Evolutionary conservation across 1,140 invertebrate genomes (phyloP), one percentile per base, ranked within the genome.

Genomic region (Agrilus planipennis): DNA sequence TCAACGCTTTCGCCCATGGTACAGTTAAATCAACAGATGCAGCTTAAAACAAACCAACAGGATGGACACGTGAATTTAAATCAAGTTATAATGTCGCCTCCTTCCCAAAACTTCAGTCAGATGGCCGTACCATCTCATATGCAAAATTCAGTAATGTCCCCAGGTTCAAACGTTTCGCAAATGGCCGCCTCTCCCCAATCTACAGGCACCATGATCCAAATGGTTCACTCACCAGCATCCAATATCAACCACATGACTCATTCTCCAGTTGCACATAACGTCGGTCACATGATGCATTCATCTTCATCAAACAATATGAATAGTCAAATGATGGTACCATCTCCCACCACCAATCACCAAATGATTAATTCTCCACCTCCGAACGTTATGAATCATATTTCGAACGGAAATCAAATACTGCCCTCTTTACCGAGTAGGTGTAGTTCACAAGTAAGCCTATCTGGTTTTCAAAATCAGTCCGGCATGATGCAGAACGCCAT

Each of bases 181-280:
- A 31, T 39, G 45, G 45, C 20, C 38, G 17, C 7, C 29, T 21
- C 4, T 21, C 42, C 10, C n/a, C n/a, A n/a, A n/a, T n/a, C n/a
- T n/a, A n/a, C n/a, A n/a, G n/a, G n/a, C 28, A 34, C 15, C 32
- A 28, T 14, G 35, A 51, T 41, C 23, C 54, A 57, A 41, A 41
- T 57, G 34, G 42, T 54, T 31, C 52, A 44, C 18, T 53, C 50
- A 16, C 55, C 57, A 5, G 40, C 47, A 0, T 41, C 38, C 4
- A 57, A 54, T 30, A 30, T 53, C 12, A 53, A 47, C 40, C 52
- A 55, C 36, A 60, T 44, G 58, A 50, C 39, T 52, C 52, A 57
- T 56, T 32, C 61, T 61, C 49, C 51, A 6, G 42, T 44, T 31
- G 42, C 41, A 15, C 16, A 14, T 21, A 32, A 25, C 22, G 34